A percentile compares a stretch with the other conserved stretches of the same genome.
These are phyloP conservation scores for Leptestheria dahalacensis DNA, from an alignment of 1,140 invertebrate genomes.

Conservation along the genomic window DNA sequence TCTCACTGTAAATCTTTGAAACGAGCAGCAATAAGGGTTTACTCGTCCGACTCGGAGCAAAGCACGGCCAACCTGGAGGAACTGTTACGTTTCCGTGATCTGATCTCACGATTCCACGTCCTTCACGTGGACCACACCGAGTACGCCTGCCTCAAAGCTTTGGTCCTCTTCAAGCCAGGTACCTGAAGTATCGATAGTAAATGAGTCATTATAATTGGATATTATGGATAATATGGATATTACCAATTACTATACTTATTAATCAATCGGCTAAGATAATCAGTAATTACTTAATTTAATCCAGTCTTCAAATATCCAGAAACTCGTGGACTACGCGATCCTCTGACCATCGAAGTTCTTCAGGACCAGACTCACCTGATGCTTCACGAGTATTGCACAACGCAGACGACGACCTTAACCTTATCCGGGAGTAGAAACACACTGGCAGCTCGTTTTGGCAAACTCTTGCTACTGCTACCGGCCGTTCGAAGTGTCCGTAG, in stretches of 20 bases:
- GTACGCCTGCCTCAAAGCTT: constrained; percentile 64
- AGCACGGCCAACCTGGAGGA: constrained; percentile 33
- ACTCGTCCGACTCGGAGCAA: constrained; percentile 19
- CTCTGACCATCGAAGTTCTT: constrained; percentile 44
- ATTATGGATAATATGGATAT: too few relatives aligned
- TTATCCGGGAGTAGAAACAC: background rate
- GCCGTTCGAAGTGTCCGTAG: constrained; percentile 37
- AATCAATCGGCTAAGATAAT: too few relatives aligned
- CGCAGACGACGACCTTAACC: constrained; percentile 16
- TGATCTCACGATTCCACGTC: constrained; percentile 44
- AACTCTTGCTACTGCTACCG: constrained; percentile 50
- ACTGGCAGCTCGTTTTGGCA: constrained; percentile 41
- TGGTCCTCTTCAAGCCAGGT: constrained; percentile 68
- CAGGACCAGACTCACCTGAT: constrained; percentile 64
- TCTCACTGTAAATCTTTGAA: constrained; percentile 5
- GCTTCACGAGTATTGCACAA: constrained; percentile 44
- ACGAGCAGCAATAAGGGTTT: background rate
- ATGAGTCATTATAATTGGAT: too few relatives aligned
- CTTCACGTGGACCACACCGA: constrained; percentile 62
- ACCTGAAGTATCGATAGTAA: too few relatives aligned
- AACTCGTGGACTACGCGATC: constrained; percentile 42
- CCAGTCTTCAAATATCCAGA: constrained; percentile 33
- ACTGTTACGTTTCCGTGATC: constrained; percentile 39
- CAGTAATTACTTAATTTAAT: background rate
- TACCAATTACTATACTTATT: too few relatives aligned